Evolutionary conservation across 2,113 vertebrate genomes (phyloP).

Genomic region (Cyanoderma ruficeps): DNA sequence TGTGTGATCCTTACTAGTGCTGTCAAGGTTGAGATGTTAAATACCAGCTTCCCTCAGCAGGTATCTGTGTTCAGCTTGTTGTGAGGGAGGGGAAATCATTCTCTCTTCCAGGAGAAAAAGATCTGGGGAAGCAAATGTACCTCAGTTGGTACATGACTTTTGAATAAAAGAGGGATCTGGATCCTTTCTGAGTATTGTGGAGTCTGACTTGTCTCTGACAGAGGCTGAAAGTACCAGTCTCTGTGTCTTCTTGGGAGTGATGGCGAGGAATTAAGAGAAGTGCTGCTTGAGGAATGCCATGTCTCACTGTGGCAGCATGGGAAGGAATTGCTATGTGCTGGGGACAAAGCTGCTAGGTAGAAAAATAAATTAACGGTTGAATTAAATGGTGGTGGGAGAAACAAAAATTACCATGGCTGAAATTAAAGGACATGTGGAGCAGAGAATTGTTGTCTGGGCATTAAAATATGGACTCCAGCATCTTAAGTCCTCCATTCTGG

Average conservation of each 20-base stretch:
- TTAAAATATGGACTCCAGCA: rapidly evolving
- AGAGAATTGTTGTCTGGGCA: not conserved
- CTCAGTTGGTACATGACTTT: not conserved
- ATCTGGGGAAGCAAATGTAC: not conserved
- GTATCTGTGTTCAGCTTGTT: not conserved
- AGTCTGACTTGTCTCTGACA: not conserved
- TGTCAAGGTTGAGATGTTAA: slow-evolving; percentile 31
- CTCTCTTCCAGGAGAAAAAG: not conserved
- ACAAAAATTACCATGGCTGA: not conserved
- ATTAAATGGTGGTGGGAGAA: not conserved
- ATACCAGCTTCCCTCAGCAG: not conserved
- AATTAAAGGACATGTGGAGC: not conserved
- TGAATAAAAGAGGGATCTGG: not conserved
- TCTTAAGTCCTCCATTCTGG: not conserved
- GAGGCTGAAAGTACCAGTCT: not conserved
- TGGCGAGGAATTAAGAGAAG: not conserved
- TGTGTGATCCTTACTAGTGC: not conserved
- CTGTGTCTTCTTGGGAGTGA: not conserved
- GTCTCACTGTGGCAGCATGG: not conserved
- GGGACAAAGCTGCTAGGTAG: not conserved
- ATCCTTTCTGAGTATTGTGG: not conserved
- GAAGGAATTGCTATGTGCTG: not conserved
- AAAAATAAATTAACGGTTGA: not conserved
- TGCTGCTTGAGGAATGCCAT: not conserved
- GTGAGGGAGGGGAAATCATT: not conserved